A percentile compares a stretch with the other conserved stretches of the same genome.
Conservation (phyloP, 30 jellyfish, hydroid and myxozoan genomes). For the Nemopilema nomurai region DNA sequence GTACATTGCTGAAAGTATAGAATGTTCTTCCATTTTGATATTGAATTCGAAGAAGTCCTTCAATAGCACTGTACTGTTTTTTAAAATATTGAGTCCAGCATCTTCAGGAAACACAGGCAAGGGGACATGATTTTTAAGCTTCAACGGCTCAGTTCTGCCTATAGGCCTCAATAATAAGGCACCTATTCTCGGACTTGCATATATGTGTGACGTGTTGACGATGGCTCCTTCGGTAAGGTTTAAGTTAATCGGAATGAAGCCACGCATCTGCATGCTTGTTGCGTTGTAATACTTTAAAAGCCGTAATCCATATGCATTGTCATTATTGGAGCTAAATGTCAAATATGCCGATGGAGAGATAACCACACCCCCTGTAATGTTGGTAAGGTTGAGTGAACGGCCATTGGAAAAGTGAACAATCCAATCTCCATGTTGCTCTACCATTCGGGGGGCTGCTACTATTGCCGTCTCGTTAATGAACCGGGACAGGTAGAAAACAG, state of each 20-base stretch:
- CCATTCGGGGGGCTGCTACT: neutral
- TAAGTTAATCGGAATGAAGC: neutral
- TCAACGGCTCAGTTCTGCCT: conserved; percentile 25
- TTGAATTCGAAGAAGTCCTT: neutral
- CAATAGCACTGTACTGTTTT: neutral
- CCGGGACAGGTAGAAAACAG: conserved; percentile 13
- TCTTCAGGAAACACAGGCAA: neutral
- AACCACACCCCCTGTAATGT: conserved; percentile 15
- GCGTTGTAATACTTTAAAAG: conserved; percentile 5
- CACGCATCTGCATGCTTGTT: neutral
- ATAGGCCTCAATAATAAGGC: conserved; percentile 42
- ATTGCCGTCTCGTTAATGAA: conserved; percentile 30
- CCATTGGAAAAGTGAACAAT: conserved; percentile 20
- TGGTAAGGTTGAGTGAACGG: neutral
- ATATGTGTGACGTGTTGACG: neutral
- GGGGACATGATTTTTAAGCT: neutral
- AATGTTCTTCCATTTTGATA: neutral
- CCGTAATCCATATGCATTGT: conserved; percentile 32
- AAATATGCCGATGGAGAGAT: conserved; percentile 2
- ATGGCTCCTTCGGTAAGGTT: neutral
- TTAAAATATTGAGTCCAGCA: neutral
- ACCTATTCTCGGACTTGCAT: conserved; percentile 1
- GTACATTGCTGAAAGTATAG: conserved; percentile 14
- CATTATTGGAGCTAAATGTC: neutral
- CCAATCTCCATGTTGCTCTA: conserved; percentile 27